Evolutionary conservation across 2,888 invertebrate genomes (phyloP).

Genomic region (Nematopogon swammerdamellus): DNA sequence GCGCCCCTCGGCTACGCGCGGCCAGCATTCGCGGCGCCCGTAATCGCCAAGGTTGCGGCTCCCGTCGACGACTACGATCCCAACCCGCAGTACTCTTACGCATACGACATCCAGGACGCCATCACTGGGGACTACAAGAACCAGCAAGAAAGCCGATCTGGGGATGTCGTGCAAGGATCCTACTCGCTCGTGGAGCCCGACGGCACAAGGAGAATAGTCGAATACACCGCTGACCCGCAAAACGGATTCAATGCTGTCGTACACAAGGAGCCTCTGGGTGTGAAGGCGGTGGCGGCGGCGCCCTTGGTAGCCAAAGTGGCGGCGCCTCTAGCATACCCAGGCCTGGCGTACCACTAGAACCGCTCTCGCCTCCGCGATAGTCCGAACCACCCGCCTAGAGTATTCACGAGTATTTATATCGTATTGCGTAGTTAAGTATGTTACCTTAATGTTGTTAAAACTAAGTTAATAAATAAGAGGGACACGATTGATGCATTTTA

Average conservation of each 20-base stretch:
- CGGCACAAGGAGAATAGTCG: slow-evolving; percentile 56
- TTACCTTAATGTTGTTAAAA: slow-evolving; percentile 32
- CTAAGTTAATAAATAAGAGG: slow-evolving; percentile 51
- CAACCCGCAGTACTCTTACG: slow-evolving; percentile 65
- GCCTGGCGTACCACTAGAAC: neutral
- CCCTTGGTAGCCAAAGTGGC: slow-evolving; percentile 17
- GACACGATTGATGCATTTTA: too few relatives aligned
- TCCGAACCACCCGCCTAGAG: neutral
- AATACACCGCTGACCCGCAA: slow-evolving; percentile 63
- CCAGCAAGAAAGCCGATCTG: slow-evolving; percentile 44
- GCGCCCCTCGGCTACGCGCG: slow-evolving; percentile 22
- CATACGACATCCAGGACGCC: slow-evolving; percentile 66
- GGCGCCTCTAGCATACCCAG: slow-evolving; percentile 21
- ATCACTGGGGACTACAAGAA: slow-evolving; percentile 59
- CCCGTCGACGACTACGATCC: slow-evolving; percentile 58
- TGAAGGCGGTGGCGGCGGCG: slow-evolving; percentile 38
- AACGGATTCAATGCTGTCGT: slow-evolving; percentile 67
- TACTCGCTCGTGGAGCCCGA: slow-evolving; percentile 64
- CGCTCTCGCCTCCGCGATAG: neutral
- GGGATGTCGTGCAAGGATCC: slow-evolving; percentile 63
- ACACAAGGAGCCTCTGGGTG: slow-evolving; percentile 56
- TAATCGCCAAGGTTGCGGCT: slow-evolving; percentile 38
- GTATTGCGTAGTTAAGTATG: slow-evolving; percentile 20
- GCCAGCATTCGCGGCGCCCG: slow-evolving; percentile 35
- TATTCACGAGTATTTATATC: neutral